Evolutionary conservation across 2,888 invertebrate species (phyloP), one percentile per base, ranked within the genome.

Genomic region (Drosophila nr. perissopoda): DNA sequence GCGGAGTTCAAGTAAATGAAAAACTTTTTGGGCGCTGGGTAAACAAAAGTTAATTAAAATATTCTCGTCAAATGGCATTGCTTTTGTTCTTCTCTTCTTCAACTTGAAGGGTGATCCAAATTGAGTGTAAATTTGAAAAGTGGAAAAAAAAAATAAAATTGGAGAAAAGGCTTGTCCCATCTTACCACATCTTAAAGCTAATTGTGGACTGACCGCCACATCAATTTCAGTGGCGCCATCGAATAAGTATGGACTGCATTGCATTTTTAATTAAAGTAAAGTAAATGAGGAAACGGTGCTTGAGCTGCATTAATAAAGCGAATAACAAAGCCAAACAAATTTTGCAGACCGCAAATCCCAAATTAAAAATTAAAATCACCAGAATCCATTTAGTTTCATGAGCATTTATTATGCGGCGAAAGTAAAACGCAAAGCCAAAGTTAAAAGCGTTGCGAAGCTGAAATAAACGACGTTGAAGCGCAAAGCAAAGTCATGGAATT

Each of bases 31-130:
- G 42, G 29, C 72, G 60, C 79, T 70, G 54, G 66, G 68, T 59
- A 89, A 87, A 89, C 85, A 84, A 82, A 84, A 88, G 88, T 86
- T 89, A 78, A 88, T 88, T 86, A 88, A 86, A 86, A 85, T 86
- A 81, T 85, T 89, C 68, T 48, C 58, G 38, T 54, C 54, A 38
- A 53, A 48, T 68, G 54, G 38, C 54, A 48, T 54, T 38, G 48
- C 29, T 46, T 48, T 49, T 48, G 57, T 64, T 52, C 56, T 52
- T 58, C 34, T 53, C 34, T 42, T 40, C 42, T 18, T 25, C n/a
- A n/a, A 40, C 49, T 63, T 42, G 40, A 62, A 56, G 29, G 40
- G 2, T 74, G 46, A 56, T 74, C 48, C 54, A 48, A 58, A 58
- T 67, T 6, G 6, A 48, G 38, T 29, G 46, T 63, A 46, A 31